Percentiles rank a stretch among this genome's conserved stretches.
These are phyloP conservation scores for Malaclemys terrapin DNA, from an alignment of 2,113 vertebrate species.

Conservation along the genomic window DNA sequence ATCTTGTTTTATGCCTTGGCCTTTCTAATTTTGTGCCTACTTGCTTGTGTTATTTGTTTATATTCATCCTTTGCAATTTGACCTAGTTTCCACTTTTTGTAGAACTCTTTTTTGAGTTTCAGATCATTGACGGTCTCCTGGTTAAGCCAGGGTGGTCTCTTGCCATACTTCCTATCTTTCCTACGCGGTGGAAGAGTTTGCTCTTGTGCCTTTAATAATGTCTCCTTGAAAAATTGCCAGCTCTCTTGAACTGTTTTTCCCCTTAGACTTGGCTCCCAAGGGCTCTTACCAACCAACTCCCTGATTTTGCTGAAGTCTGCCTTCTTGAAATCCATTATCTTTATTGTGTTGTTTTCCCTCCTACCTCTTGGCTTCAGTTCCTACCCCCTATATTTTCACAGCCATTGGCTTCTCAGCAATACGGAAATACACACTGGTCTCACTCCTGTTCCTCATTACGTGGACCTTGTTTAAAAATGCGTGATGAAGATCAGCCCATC, in stretches of 20 bases:
- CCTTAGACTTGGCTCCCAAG: background rate
- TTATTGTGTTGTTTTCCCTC: background rate
- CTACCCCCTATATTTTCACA: background rate
- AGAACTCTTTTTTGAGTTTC: background rate
- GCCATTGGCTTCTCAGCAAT: accelerated
- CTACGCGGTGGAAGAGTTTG: background rate
- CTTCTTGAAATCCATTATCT: background rate
- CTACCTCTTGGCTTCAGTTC: background rate
- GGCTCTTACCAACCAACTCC: background rate
- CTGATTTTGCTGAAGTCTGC: background rate
- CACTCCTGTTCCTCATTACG: background rate
- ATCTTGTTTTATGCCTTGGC: background rate
- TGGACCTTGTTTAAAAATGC: background rate
- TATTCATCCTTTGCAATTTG: background rate
- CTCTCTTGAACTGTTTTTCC: background rate
- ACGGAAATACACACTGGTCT: background rate
- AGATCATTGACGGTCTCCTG: background rate
- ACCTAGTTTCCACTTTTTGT: background rate
- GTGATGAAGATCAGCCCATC: background rate
- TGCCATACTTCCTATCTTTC: background rate
- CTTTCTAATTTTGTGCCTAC: background rate
- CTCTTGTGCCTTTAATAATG: background rate
- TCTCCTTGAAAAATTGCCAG: background rate
- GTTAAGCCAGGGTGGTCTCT: background rate
- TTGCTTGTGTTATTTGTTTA: background rate